These are phyloP conservation scores for Epizoanthus fatuus DNA, from an alignment of 92 coral and sea anemone genomes.

Conservation along the genomic window DNA sequence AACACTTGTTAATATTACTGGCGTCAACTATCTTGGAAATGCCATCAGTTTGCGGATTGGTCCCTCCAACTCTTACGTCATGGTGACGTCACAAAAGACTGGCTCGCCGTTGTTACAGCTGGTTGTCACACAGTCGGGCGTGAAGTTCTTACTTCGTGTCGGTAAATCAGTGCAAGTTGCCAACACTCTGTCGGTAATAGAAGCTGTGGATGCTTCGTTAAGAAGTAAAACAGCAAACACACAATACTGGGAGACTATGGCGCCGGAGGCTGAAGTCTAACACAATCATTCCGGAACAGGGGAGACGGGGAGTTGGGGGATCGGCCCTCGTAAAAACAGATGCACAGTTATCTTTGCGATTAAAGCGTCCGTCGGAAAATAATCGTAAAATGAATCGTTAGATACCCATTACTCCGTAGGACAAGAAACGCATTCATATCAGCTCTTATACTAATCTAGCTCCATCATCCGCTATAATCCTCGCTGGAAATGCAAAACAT, in stretches of 20 bases:
- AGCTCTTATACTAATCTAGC: too few relatives aligned
- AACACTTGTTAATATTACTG: constrained; percentile 69
- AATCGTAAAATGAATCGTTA: too few relatives aligned
- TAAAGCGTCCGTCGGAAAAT: too few relatives aligned
- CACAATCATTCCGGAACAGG: too few relatives aligned
- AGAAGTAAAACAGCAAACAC: background rate
- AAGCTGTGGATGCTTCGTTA: background rate
- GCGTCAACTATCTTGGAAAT: constrained; percentile 91
- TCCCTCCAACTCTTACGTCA: constrained; percentile 57
- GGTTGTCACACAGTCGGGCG: constrained; percentile 52
- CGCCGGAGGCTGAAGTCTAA: background rate
- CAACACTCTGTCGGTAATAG: constrained; percentile 57
- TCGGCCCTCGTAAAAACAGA: too few relatives aligned
- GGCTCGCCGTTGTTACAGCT: constrained; percentile 76
- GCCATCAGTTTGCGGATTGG: constrained; percentile 71
- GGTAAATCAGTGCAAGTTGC: constrained; percentile 51
- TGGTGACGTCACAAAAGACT: constrained; percentile 77
- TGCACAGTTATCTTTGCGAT: too few relatives aligned
- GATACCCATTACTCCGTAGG: too few relatives aligned
- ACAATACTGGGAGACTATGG: background rate
- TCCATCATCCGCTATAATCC: too few relatives aligned
- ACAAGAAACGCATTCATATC: too few relatives aligned
- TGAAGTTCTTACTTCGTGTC: constrained; percentile 53
- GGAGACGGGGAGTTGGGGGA: too few relatives aligned
- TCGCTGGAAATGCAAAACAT: too few relatives aligned